Conservation (phyloP, 2,113 vertebrate genomes). For the Muntiacus muntjak region DNA sequence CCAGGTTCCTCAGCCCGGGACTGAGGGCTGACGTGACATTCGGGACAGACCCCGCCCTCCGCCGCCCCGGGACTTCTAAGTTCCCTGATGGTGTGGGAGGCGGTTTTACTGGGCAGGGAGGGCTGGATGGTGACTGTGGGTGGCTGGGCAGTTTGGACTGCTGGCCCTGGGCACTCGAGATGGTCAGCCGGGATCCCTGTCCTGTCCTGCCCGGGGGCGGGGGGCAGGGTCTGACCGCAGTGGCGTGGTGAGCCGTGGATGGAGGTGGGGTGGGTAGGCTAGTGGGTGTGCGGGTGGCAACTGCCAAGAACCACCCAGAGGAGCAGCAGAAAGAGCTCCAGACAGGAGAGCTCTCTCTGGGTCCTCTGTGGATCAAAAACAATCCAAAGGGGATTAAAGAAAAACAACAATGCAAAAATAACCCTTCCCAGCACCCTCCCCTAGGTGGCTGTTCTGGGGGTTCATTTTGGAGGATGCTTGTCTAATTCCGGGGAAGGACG, state of each 20-base stretch:
- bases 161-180: not conserved
- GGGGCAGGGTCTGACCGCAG: not conserved
- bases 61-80: rapidly evolving
- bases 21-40: not conserved
- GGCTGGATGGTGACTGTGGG: not conserved
- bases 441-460: not conserved
- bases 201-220: not conserved
- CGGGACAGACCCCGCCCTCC: not conserved
- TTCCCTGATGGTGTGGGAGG: not conserved
- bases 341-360: not conserved
- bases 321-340: not conserved
- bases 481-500: not conserved
- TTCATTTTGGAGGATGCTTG: rapidly evolving
- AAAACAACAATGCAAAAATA: not conserved
- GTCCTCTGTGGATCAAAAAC: not conserved
- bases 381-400: not conserved
- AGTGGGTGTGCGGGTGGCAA: not conserved
- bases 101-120: not conserved
- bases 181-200: not conserved
- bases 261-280: not conserved
- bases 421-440: rapidly evolving
- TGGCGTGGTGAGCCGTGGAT: rapidly evolving
- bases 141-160: too few species aligned
- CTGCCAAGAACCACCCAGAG: not conserved
- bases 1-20: not conserved